These are phyloP conservation scores for Zoroaster sp. DNA, from an alignment of 53 echinoderm and acorn worm species.

Conservation along the genomic window DNA sequence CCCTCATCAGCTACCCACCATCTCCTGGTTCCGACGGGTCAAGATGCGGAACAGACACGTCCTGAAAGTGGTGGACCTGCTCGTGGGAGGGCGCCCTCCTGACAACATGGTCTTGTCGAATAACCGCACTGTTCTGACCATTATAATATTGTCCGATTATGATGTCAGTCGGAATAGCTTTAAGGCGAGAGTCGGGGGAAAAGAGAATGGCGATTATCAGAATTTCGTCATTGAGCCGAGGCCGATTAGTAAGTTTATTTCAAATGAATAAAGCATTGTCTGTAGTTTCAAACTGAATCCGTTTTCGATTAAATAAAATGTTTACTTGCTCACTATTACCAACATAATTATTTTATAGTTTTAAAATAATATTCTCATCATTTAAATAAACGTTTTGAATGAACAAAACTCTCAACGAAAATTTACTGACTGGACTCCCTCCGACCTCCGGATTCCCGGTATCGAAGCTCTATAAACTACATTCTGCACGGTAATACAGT, in stretches of 20 bases:
- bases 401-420: no score
- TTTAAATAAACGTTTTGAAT: no score
- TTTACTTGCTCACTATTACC: no score
- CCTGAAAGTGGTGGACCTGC: constrained; percentile 5
- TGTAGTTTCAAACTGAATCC: background rate
- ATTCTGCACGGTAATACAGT: no score
- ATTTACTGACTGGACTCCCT: no score
- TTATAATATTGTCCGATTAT: constrained; percentile 24
- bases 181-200: constrained; percentile 22
- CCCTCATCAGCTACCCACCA: background rate
- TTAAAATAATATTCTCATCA: no score
- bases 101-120: constrained; percentile 32
- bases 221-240: constrained; percentile 34
- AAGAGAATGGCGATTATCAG: background rate
- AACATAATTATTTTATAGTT: no score
- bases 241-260: constrained; percentile 32
- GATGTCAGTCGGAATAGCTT: constrained; percentile 57
- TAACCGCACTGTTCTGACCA: constrained; percentile 29
- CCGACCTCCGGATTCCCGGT: no score
- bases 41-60: constrained; percentile 23
- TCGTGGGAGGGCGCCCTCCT: constrained; percentile 52
- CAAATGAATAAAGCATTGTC: background rate
- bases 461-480: no score
- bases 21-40: constrained; percentile 57
- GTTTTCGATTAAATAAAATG: background rate